Base-by-base conservation (phyloP, 1,140 invertebrate species). In the Cydia splendana region DNA sequence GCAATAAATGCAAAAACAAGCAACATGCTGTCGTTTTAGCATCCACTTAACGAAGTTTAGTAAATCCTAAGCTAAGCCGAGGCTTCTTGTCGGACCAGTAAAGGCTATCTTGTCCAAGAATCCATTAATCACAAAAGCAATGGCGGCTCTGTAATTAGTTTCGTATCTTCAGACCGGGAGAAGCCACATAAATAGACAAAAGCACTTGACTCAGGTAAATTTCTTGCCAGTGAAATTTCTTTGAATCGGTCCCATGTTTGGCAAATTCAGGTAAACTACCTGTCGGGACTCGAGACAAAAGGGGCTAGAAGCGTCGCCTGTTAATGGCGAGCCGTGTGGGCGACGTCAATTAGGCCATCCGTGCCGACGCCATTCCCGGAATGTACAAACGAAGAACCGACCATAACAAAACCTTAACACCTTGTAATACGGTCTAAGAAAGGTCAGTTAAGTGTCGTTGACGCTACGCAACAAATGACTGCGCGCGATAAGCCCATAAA, bases 271-370 rank as follows among this genome's bases (percentile, higher is more conserved):
- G 88, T 90, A 87, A 82, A 74, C 80, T 91, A 89, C 90, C 89
- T 90, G 90, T 87, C 82, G 78, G 76, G 80, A 84, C 83, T 78
- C 67, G 84, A 87, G 88, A 92, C 89, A 91, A 92, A 89, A 90
- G 87, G 87, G 85, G 84, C 85, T 89, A 89, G 87, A 89, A 85
- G 81, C 86, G 87, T 88, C 83, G 80, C 53, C 85, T 77, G 82
- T 86, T 91, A 90, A 89, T 90, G 81, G 85, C 82, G 82, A 90
- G 87, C 81, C 81, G 87, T 86, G 91, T 92, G 87, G 89, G 89
- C 89, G 91, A 88, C 88, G 88, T 91, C 91, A 91, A 92, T 92
- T 91, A 92, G 90, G 87, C 83, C 88, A 89, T 91, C 91, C 88
- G 89, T 88, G 88, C 84, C 91, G 88, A 84, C 90, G 79, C 86